A percentile compares a stretch with the other conserved stretches of the same genome.
These are phyloP conservation scores for Nibea albiflora DNA, from an alignment of 2,113 vertebrate genomes.

Conservation along the genomic window DNA sequence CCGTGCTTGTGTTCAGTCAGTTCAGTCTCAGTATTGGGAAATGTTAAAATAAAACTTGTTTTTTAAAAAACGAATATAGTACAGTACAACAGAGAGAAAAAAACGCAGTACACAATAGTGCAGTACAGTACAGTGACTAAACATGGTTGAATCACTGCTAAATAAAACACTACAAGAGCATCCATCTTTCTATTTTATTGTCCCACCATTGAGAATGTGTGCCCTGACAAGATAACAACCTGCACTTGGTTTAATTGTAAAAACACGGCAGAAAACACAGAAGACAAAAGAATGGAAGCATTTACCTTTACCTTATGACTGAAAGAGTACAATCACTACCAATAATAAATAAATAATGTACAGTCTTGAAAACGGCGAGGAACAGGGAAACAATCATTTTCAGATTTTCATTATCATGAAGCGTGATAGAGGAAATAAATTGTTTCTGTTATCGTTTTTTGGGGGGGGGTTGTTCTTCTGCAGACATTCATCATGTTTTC, in stretches of 20 bases:
- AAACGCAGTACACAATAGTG: slow-evolving; percentile 12
- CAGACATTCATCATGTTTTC: neutral
- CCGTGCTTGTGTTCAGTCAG: neutral
- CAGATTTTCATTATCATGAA: slow-evolving; percentile 40
- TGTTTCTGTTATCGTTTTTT: neutral
- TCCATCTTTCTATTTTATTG: slow-evolving; percentile 23
- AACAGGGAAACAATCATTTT: slow-evolving; percentile 27
- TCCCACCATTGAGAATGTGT: neutral
- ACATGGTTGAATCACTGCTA: slow-evolving; percentile 4
- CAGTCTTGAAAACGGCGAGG: slow-evolving; percentile 53
- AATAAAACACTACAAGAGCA: slow-evolving; percentile 22
- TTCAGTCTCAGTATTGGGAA: neutral
- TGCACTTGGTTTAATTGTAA: slow-evolving; percentile 23
- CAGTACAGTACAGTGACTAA: neutral
- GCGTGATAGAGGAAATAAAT: neutral
- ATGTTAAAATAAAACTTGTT: slow-evolving; percentile 23
- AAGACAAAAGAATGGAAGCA: slow-evolving; percentile 22
- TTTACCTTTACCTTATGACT: neutral
- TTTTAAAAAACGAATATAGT: neutral
- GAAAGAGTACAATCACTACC: slow-evolving; percentile 10
- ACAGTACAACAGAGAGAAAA: slow-evolving; percentile 15
- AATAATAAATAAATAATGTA: slow-evolving; percentile 53
- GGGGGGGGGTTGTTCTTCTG: neutral
- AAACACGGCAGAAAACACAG: slow-evolving; percentile 48
- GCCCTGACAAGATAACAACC: neutral